Base-by-base conservation (phyloP, 30 jellyfish, hydroid and myxozoan species). In the Morbakka virulenta region DNA sequence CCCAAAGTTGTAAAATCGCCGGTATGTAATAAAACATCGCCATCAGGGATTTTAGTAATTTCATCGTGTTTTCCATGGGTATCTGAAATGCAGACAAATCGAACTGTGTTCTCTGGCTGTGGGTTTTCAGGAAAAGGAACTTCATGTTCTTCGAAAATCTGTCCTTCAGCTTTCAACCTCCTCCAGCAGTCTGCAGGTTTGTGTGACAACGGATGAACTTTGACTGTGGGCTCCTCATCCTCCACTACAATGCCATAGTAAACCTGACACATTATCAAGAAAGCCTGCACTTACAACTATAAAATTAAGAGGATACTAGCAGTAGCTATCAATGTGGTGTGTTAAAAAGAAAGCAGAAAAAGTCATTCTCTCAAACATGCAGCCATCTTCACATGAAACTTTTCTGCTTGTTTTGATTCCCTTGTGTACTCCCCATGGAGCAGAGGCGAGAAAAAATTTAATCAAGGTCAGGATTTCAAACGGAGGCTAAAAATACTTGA, bases 41-140 rank as follows among this genome's bases (percentile, higher is more conserved):
- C 98, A 32, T 80, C 89, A 0, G 98, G 98, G 32, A 76, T 22
- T 21, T 74, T 64, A 3, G 71, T 50, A 3, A 61, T 77, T 2
- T 64, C 70, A 12, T 24, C 11, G 31, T 75, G 95, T 52, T 52
- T 70, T 9, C 89, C 80, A 67, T 92, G 98, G 11, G 98, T 92
- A 77, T 92, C 98, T 14, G 98, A 92, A n/a, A 92, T 92, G 67
- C 96, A 85, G 11, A 92, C 98, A 71, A 92, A 67, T 48, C 98
- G 74, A 35, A 92, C 87, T 57, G 82, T 65, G 24, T 62, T 78
- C 2, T 57, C 92, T 29, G 22, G 51, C 33, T 74, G 72, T 20
- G 91, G 87, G 23, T 73, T 27, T 24, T 32, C 35, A 0, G 20
- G 21, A 2, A 80, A 14, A 53, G 49, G 0, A 28, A 41, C 65